Conservation (phyloP, 2,888 invertebrate genomes). For the Ceriagrion tenellum region DNA sequence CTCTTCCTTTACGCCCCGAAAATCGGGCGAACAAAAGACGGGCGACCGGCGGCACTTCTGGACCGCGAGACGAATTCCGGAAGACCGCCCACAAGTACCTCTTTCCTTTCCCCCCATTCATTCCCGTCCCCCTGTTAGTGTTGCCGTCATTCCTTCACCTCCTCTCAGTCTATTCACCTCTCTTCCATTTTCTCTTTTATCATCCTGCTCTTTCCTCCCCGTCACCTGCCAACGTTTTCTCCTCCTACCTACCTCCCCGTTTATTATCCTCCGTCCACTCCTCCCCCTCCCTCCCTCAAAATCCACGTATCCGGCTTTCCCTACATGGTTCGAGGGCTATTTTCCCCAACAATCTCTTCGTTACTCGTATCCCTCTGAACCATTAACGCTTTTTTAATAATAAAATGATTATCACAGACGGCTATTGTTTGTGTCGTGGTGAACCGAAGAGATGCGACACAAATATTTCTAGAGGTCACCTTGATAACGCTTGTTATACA, state of each 20-base stretch:
- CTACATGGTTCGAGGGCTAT: not conserved
- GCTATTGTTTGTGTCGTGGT: not conserved
- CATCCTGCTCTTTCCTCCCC: not conserved
- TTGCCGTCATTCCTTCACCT: not conserved
- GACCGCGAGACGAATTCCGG: conserved; percentile 55
- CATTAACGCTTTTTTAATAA: not conserved
- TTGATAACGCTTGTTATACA: too few relatives aligned
- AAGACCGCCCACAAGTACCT: not conserved
- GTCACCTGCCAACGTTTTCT: not conserved
- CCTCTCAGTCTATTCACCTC: too few relatives aligned
- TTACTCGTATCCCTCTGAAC: not conserved
- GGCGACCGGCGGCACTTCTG: conserved; percentile 20
- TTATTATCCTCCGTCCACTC: not conserved
- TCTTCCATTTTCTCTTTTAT: not conserved
- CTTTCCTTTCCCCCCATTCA: not conserved
- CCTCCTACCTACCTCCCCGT: not conserved
- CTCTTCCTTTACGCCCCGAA: not conserved
- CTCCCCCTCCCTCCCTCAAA: too few relatives aligned
- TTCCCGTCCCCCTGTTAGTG: not conserved
- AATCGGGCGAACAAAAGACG: conserved; percentile 35
- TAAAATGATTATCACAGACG: not conserved
- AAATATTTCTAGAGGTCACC: not conserved
- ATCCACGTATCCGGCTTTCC: not conserved
- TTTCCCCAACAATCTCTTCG: not conserved
- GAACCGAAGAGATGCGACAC: not conserved